Evolutionary conservation across 1,140 invertebrate species (phyloP).

Genomic region (Copidosoma floridanum): DNA sequence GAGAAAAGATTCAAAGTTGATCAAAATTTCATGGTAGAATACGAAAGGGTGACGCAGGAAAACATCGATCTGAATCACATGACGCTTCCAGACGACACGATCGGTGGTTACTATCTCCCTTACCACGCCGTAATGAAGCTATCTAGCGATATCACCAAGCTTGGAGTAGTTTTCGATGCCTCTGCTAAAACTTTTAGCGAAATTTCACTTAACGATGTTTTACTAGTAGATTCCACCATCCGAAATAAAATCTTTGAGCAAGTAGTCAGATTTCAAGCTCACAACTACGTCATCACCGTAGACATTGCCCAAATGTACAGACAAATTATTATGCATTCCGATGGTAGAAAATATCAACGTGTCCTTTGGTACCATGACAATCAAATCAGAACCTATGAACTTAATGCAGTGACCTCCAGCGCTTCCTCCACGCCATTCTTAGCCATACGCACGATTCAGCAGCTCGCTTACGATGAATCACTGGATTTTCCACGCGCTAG

Average conservation of each 20-base stretch:
- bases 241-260: constrained; percentile 24
- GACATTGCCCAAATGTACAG: constrained; percentile 34
- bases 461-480: neutral
- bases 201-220: constrained; percentile 40
- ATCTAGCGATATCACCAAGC: no score
- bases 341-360: constrained; percentile 21
- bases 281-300: constrained; percentile 26
- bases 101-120: constrained; percentile 38
- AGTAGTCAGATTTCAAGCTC: constrained; percentile 25
- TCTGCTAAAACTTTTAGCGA: constrained; percentile 36
- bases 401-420: neutral
- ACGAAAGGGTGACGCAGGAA: constrained; percentile 43
- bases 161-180: no score
- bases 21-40: constrained; percentile 34
- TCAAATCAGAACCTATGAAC: neutral
- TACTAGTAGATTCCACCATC: constrained; percentile 33
- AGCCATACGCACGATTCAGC: neutral
- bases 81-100: no score
- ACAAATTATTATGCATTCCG: no score
- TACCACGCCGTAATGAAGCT: constrained; percentile 42
- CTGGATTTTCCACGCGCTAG: neutral
- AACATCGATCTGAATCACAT: constrained; percentile 29
- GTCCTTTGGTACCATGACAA: constrained; percentile 31
- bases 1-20: constrained; percentile 29
- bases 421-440: neutral